These are phyloP conservation scores for Luperina nickerlii DNA, from an alignment of 2,888 invertebrate genomes.

Conservation along the genomic window DNA sequence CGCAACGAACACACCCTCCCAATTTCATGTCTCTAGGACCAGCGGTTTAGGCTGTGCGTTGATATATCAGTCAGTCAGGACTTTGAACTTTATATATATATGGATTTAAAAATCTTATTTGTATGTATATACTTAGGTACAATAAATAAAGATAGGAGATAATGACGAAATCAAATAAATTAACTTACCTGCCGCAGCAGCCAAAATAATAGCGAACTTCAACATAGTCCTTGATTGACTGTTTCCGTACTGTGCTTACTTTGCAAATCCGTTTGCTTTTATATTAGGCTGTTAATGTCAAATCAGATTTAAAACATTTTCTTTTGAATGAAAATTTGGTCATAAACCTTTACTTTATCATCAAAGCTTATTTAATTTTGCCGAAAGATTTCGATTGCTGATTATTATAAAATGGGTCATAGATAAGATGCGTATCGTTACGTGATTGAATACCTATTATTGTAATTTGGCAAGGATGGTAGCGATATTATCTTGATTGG, in stretches of 20 bases:
- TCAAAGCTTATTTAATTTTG: conserved; percentile 49
- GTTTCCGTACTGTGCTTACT: conserved; percentile 21
- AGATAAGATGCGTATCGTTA: conserved; percentile 51
- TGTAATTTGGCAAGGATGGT: conserved; percentile 20
- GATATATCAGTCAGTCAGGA: too few relatives aligned
- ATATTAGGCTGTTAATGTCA: conserved; percentile 28
- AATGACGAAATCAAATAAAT: background rate
- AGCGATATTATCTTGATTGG: conserved; percentile 4
- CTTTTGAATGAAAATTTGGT: background rate
- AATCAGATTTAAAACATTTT: conserved; percentile 3
- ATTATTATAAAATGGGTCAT: conserved; percentile 35
- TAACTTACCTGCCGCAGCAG: conserved; percentile 64
- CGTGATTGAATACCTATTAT: conserved; percentile 13
- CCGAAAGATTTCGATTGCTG: conserved; percentile 37
- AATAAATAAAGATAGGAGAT: background rate
- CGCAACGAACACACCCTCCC: too few relatives aligned
- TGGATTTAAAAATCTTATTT: too few relatives aligned
- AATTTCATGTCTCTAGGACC: too few relatives aligned
- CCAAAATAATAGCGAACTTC: conserved; percentile 59
- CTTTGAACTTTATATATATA: too few relatives aligned
- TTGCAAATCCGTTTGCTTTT: conserved; percentile 44
- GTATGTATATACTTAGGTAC: too few relatives aligned
- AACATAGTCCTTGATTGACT: conserved; percentile 47
- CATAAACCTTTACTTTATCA: conserved; percentile 27
- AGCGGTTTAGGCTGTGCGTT: too few relatives aligned